A percentile compares a stretch with the other conserved stretches of the same genome.
Conservation (phyloP, 2,797 vertebrate genomes). For the Characodon lateralis region DNA sequence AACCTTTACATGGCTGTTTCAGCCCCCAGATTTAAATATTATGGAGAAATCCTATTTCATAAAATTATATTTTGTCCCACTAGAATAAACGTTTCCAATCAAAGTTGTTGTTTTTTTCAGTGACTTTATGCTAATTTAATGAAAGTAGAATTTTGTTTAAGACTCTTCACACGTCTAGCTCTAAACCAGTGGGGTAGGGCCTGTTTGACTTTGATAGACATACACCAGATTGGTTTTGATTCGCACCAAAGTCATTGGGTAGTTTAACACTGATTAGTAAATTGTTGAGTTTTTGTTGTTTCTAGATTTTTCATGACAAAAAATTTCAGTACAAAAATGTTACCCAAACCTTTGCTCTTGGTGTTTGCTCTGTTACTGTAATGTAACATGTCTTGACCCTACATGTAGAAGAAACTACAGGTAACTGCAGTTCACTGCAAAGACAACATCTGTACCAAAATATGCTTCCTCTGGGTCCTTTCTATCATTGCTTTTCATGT, state of each 20-base stretch:
- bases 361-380: no score
- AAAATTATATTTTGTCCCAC: neutral
- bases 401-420: neutral
- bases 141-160: neutral
- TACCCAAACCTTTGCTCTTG: no score
- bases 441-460: conserved; percentile 24
- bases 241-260: neutral
- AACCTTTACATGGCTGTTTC: neutral
- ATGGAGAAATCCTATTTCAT: neutral
- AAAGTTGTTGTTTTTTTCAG: neutral
- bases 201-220: neutral
- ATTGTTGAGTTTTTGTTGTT: neutral
- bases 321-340: no score
- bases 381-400: conserved; percentile 12
- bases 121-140: neutral
- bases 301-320: neutral
- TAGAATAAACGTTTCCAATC: neutral
- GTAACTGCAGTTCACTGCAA: conserved; percentile 22
- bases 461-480: conserved; percentile 45
- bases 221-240: neutral
- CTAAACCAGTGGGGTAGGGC: neutral
- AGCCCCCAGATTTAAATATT: neutral
- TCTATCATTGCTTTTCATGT: conserved; percentile 25
- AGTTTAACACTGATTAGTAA: conserved; percentile 1
- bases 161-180: neutral